These are phyloP conservation scores for Pteromalus puparum DNA, from an alignment of 1,140 invertebrate species.

Conservation along the genomic window DNA sequence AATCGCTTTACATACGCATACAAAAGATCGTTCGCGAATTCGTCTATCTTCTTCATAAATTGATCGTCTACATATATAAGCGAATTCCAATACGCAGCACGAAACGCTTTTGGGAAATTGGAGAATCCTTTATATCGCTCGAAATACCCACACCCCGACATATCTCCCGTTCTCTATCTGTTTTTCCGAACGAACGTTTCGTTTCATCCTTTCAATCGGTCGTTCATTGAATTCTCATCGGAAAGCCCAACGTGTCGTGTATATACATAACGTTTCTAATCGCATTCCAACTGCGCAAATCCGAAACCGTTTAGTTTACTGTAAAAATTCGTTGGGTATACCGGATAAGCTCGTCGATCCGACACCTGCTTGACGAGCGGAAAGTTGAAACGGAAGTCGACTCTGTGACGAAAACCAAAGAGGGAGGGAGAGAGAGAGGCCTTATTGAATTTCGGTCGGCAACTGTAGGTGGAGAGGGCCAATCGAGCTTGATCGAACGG, in stretches of 20 bases:
- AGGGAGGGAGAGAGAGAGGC: background rate
- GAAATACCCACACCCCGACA: background rate
- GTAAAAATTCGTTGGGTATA: background rate
- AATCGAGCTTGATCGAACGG: too few species aligned
- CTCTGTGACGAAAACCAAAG: background rate
- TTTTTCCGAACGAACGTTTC: background rate
- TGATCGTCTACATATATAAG: too few species aligned
- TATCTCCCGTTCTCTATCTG: background rate
- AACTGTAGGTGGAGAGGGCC: background rate
- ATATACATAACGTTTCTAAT: background rate
- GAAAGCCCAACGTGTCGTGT: too few species aligned
- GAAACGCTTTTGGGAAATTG: background rate
- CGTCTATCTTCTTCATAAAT: too few species aligned
- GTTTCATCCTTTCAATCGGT: background rate
- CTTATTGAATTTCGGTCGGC: too few species aligned
- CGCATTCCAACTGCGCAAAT: background rate
- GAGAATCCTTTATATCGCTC: background rate
- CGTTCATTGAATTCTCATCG: background rate
- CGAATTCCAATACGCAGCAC: background rate
- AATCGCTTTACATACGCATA: too few species aligned
- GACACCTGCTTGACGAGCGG: background rate
- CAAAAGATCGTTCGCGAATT: too few species aligned
- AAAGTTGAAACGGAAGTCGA: background rate
- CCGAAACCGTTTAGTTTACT: background rate
- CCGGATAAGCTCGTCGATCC: background rate